Percentiles rank a stretch among this genome's conserved stretches.
Conservation (phyloP, 2,888 invertebrate genomes). For the Phorcus lineatus region DNA sequence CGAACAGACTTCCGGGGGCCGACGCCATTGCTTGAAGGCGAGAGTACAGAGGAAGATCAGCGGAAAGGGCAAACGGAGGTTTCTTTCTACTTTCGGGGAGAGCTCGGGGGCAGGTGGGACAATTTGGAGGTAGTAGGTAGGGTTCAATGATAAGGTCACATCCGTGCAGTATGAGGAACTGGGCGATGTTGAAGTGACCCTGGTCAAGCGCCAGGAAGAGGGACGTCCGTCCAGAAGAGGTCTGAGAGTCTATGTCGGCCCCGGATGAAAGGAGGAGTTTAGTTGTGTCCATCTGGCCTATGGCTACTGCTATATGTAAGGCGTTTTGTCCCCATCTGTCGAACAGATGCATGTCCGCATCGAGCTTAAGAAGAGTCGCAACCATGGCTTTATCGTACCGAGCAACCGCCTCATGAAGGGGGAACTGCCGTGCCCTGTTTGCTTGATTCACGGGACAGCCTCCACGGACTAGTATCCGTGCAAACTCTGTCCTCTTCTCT, state of each 20-base stretch:
- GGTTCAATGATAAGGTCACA: conserved; percentile 17
- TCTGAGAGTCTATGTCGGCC: conserved; percentile 20
- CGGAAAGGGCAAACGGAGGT: neutral
- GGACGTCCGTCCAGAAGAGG: conserved; percentile 6
- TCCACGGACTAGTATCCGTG: neutral
- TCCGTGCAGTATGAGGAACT: conserved; percentile 7
- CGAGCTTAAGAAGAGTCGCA: conserved; percentile 1
- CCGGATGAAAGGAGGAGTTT: conserved; percentile 1
- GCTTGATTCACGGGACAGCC: conserved; percentile 29
- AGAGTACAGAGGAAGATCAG: neutral
- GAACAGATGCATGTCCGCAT: conserved; percentile 14
- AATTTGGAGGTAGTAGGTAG: neutral
- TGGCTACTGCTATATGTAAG: conserved; percentile 13
- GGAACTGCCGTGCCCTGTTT: conserved; percentile 11
- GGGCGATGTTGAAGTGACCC: conserved; percentile 9
- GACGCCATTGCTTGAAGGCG: neutral
- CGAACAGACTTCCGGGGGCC: neutral
- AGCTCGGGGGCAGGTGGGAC: neutral
- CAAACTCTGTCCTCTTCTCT: conserved; percentile 19
- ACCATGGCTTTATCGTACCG: conserved; percentile 14
- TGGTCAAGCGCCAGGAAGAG: conserved; percentile 22
- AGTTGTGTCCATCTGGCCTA: neutral
- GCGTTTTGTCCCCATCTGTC: conserved; percentile 30
- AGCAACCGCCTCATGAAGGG: conserved; percentile 19
- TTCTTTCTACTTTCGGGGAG: neutral